phyloP scores from a whole-genome alignment of 23 tunicate species.

The Corella eumyota region DNA sequence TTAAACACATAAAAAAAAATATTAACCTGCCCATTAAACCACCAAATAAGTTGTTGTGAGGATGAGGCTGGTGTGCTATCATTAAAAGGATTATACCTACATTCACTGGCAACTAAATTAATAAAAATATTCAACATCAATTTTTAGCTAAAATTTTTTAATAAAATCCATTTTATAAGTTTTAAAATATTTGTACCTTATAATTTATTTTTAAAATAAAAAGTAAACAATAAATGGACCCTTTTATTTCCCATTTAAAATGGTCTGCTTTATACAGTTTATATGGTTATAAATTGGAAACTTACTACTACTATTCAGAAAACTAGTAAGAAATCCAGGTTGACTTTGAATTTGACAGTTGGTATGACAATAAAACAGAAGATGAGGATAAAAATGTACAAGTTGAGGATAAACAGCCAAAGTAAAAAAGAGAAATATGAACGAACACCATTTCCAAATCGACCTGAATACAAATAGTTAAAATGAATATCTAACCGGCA shows the following conservation, averaged over 20 bases:
- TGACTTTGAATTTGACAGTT: conserved; percentile 24
- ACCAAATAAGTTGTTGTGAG: conserved; percentile 85
- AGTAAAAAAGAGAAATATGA: conserved; percentile 84
- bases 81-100: conserved; percentile 73
- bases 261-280: no score
- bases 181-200: no score
- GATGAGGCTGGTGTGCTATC: conserved; percentile 28
- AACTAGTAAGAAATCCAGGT: no score
- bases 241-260: no score
- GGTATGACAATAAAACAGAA: conserved; percentile 72
- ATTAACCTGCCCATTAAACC: conserved; percentile 89
- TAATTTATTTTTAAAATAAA: no score
- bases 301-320: no score
- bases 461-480: conserved; percentile 51
- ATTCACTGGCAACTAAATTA: conserved; percentile 37
- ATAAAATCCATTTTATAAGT: conserved; percentile 31
- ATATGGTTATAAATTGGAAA: no score
- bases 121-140: no score
- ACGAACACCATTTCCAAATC: conserved; percentile 76
- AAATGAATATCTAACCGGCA: no score
- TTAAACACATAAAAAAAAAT: no score
- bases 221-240: no score
- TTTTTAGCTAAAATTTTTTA: conserved; percentile 25
- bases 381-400: conserved; percentile 59
- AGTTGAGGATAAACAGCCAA: conserved; percentile 74